Percentiles rank a stretch among this genome's conserved stretches.
These are phyloP conservation scores for Hemichromis elongatus DNA, from an alignment of 2,113 vertebrate species.

Conservation along the genomic window DNA sequence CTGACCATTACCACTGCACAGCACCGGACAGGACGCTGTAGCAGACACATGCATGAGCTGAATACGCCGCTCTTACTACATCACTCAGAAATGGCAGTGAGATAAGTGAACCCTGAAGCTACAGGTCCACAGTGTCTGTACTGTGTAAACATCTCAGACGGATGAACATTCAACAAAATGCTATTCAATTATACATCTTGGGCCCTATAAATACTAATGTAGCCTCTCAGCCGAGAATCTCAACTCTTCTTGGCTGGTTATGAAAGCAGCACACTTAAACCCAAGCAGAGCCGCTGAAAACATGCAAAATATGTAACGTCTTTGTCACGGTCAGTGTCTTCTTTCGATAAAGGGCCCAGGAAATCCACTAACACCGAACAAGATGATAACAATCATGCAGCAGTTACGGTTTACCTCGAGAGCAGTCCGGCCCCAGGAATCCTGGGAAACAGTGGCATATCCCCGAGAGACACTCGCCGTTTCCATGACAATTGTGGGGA, in stretches of 20 bases:
- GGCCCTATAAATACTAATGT: neutral
- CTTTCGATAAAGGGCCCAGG: neutral
- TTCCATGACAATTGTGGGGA: slow-evolving; percentile 98
- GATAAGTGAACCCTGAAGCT: neutral
- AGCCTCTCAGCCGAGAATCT: neutral
- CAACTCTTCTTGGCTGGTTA: accelerated
- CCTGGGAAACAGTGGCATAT: slow-evolving; percentile 97
- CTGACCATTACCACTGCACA: slow-evolving; percentile 96
- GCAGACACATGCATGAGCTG: neutral
- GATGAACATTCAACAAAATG: neutral
- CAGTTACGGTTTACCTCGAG: slow-evolving; percentile 81
- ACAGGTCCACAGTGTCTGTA: neutral
- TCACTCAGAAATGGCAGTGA: neutral
- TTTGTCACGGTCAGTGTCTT: neutral
- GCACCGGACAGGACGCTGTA: slow-evolving; percentile 90
- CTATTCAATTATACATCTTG: neutral
- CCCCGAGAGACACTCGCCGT: slow-evolving; percentile 96
- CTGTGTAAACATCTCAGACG: neutral
- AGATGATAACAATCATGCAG: slow-evolving; percentile 25
- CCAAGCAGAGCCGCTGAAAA: neutral
- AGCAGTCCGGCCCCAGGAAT: slow-evolving; percentile 96
- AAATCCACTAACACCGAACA: neutral
- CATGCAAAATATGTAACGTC: neutral
- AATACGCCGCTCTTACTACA: neutral
- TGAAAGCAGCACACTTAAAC: accelerated